Conservation (phyloP, 2,113 vertebrate genomes). For the Pogonocichla stellata region DNA sequence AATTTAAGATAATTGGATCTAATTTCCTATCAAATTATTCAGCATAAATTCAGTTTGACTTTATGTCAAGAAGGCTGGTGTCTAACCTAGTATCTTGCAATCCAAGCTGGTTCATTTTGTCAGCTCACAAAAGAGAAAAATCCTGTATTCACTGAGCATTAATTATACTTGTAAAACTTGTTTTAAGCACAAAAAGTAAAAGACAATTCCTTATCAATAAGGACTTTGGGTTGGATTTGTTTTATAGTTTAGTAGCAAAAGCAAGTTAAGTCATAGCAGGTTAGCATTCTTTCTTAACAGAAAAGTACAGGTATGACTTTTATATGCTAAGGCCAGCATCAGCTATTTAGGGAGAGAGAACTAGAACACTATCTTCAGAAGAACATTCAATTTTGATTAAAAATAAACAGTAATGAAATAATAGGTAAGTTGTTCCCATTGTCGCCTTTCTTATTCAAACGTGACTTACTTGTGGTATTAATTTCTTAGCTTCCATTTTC, state of each 20-base stretch:
- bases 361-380: not conserved
- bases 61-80: not conserved
- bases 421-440: not conserved
- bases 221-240: not conserved
- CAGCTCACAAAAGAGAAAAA: not conserved
- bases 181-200: not conserved
- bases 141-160: not conserved
- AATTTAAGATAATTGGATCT: not conserved
- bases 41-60: conserved; percentile 4
- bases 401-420: not conserved
- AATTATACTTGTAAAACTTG: not conserved
- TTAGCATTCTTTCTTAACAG: not conserved
- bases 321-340: not conserved
- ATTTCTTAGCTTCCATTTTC: not conserved
- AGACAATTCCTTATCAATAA: not conserved
- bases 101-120: not conserved
- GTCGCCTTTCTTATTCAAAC: not conserved
- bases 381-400: not conserved
- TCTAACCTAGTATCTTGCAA: not conserved
- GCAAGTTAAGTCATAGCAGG: not conserved
- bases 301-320: not conserved
- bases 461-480: not conserved
- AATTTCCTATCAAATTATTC: conserved; percentile 4
- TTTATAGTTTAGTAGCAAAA: not conserved
- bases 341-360: not conserved